phyloP scores from a whole-genome alignment of 64 coral and sea anemone genomes.

The Acropora yongei region DNA sequence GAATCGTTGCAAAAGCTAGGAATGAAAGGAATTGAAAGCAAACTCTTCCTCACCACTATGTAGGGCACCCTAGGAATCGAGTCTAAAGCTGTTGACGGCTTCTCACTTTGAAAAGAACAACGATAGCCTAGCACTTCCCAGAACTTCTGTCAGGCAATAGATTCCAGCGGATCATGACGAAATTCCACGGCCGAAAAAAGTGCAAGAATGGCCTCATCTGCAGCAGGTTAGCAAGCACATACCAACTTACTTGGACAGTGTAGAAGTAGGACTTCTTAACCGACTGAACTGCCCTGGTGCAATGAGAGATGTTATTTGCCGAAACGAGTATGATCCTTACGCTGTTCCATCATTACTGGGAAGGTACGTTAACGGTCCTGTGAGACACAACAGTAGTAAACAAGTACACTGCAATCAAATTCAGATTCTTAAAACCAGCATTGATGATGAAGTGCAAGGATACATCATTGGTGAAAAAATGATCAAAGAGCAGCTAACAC shows the following conservation, averaged over 20 bases:
- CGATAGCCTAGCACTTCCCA: background rate
- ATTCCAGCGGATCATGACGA: slow-evolving; percentile 38
- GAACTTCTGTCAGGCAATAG: slow-evolving; percentile 24
- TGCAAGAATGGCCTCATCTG: background rate
- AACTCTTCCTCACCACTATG: slow-evolving; percentile 67
- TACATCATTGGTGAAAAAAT: slow-evolving; percentile 2
- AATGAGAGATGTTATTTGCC: slow-evolving; percentile 14
- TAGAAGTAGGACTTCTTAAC: slow-evolving; percentile 40
- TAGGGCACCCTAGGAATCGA: slow-evolving; percentile 54
- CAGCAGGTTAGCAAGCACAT: slow-evolving; percentile 17
- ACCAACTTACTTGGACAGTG: slow-evolving; percentile 35
- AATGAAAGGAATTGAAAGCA: slow-evolving; percentile 52
- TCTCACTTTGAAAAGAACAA: slow-evolving; percentile 16
- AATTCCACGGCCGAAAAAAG: slow-evolving; percentile 4
- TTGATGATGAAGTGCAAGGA: slow-evolving; percentile 12
- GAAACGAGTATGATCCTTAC: slow-evolving; percentile 3
- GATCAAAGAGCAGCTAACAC: slow-evolving; percentile 27
- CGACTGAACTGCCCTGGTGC: slow-evolving; percentile 52
- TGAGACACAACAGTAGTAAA: slow-evolving; percentile 7
- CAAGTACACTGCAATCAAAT: slow-evolving; percentile 41
- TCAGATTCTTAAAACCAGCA: slow-evolving; percentile 21
- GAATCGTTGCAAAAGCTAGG: slow-evolving; percentile 6
- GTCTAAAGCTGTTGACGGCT: slow-evolving; percentile 38
- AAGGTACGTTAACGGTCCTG: slow-evolving; percentile 43
- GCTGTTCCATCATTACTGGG: slow-evolving; percentile 24